Conservation (phyloP, 1,140 invertebrate species). For the Melipona quadrifasciata region DNA sequence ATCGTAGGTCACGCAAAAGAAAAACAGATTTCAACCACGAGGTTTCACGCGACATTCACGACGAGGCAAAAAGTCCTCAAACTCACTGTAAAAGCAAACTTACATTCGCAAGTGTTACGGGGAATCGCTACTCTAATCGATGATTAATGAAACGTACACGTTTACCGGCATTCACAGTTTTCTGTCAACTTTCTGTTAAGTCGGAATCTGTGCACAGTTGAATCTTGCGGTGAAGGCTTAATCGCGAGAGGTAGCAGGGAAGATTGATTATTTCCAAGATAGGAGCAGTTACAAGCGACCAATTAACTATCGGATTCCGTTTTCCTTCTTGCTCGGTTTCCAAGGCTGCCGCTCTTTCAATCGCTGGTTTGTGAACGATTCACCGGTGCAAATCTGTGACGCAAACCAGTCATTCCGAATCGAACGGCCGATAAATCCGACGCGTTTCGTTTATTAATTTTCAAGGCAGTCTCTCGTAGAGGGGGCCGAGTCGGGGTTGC, state of each 20-base stretch:
- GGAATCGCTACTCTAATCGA: background rate
- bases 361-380: background rate
- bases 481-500: no score
- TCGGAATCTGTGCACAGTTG: background rate
- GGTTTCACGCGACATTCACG: background rate
- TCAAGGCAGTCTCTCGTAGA: background rate
- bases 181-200: slow-evolving; percentile 17
- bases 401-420: slow-evolving; percentile 30
- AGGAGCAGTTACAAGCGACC: slow-evolving; percentile 35
- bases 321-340: background rate
- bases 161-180: background rate
- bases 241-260: slow-evolving; percentile 40
- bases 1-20: background rate
- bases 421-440: slow-evolving; percentile 10
- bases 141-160: slow-evolving; percentile 6
- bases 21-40: background rate
- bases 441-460: slow-evolving; percentile 36
- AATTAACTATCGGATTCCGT: slow-evolving; percentile 40
- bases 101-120: background rate
- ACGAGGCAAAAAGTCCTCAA: background rate
- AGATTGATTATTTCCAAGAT: slow-evolving; percentile 59
- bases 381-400: background rate
- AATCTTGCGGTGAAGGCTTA: slow-evolving; percentile 31
- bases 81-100: background rate
- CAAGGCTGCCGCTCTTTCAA: no score